Base-by-base conservation (phyloP, 2,797 vertebrate genomes). In the Loris lydekkerianus region DNA sequence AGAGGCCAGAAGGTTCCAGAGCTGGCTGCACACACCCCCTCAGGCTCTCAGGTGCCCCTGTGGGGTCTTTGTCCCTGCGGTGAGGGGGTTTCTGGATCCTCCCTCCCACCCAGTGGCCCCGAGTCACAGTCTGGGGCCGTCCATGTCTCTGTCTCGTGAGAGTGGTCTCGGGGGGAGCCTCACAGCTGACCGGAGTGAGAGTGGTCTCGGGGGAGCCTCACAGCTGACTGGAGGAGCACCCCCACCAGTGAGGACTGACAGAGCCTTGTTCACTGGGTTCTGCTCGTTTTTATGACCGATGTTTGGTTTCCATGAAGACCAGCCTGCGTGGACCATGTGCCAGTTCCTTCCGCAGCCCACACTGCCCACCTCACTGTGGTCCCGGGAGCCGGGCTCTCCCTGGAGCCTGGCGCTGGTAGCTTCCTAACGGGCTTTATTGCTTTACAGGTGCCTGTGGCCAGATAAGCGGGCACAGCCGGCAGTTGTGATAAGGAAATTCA, bases 401-500 rank as follows among this genome's bases (percentile, higher is more conserved):
- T 29, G 37, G n/a, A 0, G 21, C 49, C 85, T 17, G 5, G 4
- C 13, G 46, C 56, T 15, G 4, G 31, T 13, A 85, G 97, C 89
- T 92, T 65, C 81, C 95, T 65, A 90, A 80, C 61, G 18, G 87
- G 84, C 84, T 86, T 97, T 83, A 78, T 60, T 69, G 91, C 85
- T 49, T 10, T 46, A 14, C 82, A 94, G 97, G 96, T 91, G 94
- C 80, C 73, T 3, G 37, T 58, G 76, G 91, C 37, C 77, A 61
- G 84, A 86, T 58, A 93, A 96, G 18, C 25, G 86, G 69, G 95
- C 77, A 72, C 46, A n/a, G 78, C 40, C 29, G 86, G 73, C 88
- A 58, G 94, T 97, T 97, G 96, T 97, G 97, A 96, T 95, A 97
- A 97, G 15, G 73, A 82, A 53, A 91, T 65, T 43, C 61, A 86